These are phyloP conservation scores for Tokudaia tokunoshimensis DNA, from an alignment of 2,797 vertebrate species.

Conservation along the genomic window DNA sequence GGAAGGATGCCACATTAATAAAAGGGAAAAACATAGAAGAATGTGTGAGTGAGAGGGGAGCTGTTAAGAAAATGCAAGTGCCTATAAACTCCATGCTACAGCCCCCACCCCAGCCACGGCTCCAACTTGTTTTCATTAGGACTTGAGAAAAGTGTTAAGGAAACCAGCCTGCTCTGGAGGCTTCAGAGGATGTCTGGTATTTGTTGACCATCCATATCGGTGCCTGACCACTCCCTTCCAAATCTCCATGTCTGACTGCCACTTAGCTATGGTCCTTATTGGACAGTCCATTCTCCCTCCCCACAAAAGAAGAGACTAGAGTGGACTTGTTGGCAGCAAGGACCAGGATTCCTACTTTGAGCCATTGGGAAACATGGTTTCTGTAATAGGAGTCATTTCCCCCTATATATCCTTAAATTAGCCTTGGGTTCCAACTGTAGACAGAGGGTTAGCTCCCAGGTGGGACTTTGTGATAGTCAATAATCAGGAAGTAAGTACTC, in stretches of 20 bases:
- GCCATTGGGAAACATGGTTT: neutral
- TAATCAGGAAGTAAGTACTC: neutral
- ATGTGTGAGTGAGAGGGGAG: slow-evolving; percentile 83
- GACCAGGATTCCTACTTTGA: neutral
- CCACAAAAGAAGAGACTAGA: neutral
- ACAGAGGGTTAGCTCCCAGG: slow-evolving; percentile 46
- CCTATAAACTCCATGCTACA: slow-evolving; percentile 77
- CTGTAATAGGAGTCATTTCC: slow-evolving; percentile 13
- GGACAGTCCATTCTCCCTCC: neutral
- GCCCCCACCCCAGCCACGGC: neutral
- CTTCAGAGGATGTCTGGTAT: neutral
- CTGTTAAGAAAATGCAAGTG: slow-evolving; percentile 81
- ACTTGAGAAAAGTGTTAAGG: slow-evolving; percentile 34
- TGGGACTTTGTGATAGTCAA: slow-evolving; percentile 50
- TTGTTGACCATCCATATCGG: neutral
- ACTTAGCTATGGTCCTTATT: neutral
- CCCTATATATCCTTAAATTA: neutral
- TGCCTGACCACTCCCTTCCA: neutral
- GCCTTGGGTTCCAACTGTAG: slow-evolving; percentile 28
- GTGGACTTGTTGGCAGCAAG: neutral
- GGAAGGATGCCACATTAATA: slow-evolving; percentile 87
- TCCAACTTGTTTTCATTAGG: slow-evolving; percentile 68
- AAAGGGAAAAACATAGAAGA: slow-evolving; percentile 86
- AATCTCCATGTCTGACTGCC: neutral
- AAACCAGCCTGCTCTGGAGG: neutral